A percentile compares a stretch with the other conserved stretches of the same genome.
Conservation (phyloP, 2,113 vertebrate species). For the Climacteris rufus region DNA sequence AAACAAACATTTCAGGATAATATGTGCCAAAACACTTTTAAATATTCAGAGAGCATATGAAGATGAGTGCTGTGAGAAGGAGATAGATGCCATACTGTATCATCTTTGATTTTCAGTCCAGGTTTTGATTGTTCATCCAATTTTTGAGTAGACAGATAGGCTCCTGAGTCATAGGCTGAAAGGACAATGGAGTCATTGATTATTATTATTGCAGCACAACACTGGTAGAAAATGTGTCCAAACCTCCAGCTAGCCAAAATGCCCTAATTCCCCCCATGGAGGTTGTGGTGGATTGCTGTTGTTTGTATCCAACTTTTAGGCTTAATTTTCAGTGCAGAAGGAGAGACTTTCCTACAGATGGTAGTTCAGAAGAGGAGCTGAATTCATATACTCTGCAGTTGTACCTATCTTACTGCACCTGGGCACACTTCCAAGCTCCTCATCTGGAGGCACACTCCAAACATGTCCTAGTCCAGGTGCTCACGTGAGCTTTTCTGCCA, state of each 20-base stretch:
- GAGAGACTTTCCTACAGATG: not conserved
- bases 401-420: not conserved
- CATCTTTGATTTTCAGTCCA: not conserved
- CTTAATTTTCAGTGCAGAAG: not conserved
- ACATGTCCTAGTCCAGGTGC: not conserved
- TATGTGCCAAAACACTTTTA: not conserved
- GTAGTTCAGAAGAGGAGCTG: not conserved
- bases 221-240: not conserved
- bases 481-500: not conserved
- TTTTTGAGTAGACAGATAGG: not conserved
- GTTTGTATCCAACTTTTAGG: not conserved
- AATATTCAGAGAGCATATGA: not conserved
- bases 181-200: not conserved
- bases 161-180: not conserved
- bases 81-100: not conserved
- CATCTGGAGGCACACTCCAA: not conserved
- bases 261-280: not conserved
- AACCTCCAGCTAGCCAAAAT: not conserved
- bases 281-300: not conserved
- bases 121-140: not conserved
- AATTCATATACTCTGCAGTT: not conserved
- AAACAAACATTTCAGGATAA: not conserved
- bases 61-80: not conserved
- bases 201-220: not conserved
- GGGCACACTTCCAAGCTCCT: not conserved